Percentiles rank a stretch among this genome's conserved stretches.
phyloP scores from a whole-genome alignment of 2,113 vertebrate species.

The Pandion haliaetus region DNA sequence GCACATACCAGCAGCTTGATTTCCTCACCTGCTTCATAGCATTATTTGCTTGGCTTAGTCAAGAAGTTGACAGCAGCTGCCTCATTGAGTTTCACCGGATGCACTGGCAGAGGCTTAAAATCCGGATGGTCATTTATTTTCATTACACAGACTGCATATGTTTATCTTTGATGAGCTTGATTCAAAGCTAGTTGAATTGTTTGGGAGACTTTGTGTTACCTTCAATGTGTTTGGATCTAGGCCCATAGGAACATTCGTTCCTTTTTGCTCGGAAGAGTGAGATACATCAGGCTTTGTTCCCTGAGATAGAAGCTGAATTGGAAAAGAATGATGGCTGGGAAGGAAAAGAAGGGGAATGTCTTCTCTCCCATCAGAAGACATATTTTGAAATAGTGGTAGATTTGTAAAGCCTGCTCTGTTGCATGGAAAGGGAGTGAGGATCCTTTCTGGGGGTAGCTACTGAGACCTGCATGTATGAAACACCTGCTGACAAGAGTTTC shows the following conservation, averaged over 20 bases:
- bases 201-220: not conserved
- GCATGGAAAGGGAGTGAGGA: not conserved
- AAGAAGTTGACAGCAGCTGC: not conserved
- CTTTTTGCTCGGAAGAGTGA: not conserved
- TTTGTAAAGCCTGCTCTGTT: not conserved
- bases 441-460: not conserved
- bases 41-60: not conserved
- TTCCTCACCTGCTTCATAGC: not conserved
- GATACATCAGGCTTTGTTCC: not conserved
- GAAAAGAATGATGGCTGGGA: not conserved
- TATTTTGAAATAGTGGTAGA: not conserved
- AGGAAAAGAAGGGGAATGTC: not conserved
- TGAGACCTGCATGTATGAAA: not conserved
- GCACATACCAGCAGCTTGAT: not conserved
- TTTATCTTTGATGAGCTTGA: not conserved
- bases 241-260: accelerated
- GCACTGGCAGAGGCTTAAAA: not conserved
- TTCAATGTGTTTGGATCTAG: not conserved
- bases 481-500: not conserved
- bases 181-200: not conserved
- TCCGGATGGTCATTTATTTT: not conserved
- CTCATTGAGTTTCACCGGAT: not conserved
- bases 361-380: not conserved
- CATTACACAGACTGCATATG: not conserved
- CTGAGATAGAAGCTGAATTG: not conserved